Evolutionary conservation across 2,113 vertebrate genomes (phyloP), one percentile per base, ranked within the genome.

Genomic region (Passer montanus): DNA sequence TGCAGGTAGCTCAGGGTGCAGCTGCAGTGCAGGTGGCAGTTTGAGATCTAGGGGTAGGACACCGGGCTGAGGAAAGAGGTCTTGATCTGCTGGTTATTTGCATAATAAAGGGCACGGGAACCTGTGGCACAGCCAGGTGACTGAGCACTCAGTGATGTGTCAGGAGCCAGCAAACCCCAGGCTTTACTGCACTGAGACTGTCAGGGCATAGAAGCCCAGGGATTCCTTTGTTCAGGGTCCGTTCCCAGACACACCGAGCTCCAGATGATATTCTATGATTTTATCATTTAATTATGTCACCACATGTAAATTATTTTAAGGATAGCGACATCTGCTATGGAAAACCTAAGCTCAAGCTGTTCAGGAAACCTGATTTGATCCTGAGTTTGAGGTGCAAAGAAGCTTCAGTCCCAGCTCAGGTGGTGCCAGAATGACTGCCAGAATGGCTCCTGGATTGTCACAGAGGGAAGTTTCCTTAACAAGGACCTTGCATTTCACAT

Each of bases 331-430:
- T 60, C 21, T 53, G 24, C 6, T 46, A 12, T 22, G 16, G 28
- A 28, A 67, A 60, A 46, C 3, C 10, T 12, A 14, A 9, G 24
- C 27, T 59, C 21, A 27, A 44, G 23, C 10, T 23, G 15, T 10
- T n/a, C 39, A 46, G 13, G 15, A 67, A 67, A 75, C 2, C 23
- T 44, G 23, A 18, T 46, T 16, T 60, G 46, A 68, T 43, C 0
- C 0, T 59, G 37, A 44, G 4, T 30, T 7, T 46, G 23, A 16
- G 3, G 6, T 52, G 37, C 8, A 2, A 17, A 67, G 13, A 0
- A 1, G 7, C 37, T 67, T 74, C 13, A n/a, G 53, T 67, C 9
- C 9, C 28, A 52, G 53, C 13, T 46, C 26, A 4, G 11, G 23
- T 30, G 39, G 10, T 53, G 13, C 5, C 7, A 67, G 28, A 74